Base-by-base conservation (phyloP, 2,797 vertebrate genomes). In the Nyctalus aviator region DNA sequence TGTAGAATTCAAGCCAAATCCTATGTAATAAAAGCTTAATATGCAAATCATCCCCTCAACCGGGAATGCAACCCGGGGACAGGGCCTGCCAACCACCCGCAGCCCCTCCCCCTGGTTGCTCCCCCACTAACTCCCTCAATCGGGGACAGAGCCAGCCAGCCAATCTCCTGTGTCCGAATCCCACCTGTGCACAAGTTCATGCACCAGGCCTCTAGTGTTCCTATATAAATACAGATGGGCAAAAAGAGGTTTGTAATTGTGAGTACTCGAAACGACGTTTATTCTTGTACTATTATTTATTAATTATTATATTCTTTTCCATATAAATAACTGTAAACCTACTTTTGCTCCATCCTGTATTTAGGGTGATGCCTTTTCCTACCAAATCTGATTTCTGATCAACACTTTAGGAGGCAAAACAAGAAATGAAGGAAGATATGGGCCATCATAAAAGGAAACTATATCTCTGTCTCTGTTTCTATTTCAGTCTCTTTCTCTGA, bases 1-100 rank as follows among this genome's bases (percentile, higher is more conserved):
- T n/a, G 66, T 62, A 94, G 55, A 62, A 35, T 84, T 93, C 84
- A 95, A 90, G 50, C 32, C 71, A 68, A 84, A 87, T 62, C 6
- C 5, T 30, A 30, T 62, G 14, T 62, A 62, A 62, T 62, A 62
- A 62, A 62, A 62, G 27, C 57, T 12, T 62, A 62, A 27, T 62
- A 27, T 62, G 25, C 57, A 62, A 30, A 62, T 62, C 27, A 27
- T 30, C 57, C 27, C 5, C 25, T 62, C 2, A 12, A 30, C 27
- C 1, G 23, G 57, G 57, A 62, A 27, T 62, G 27, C 57, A 13
- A 30, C 57, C 4, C 0, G 12, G 12, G 12, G 12, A 30, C 25
- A 6, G 57, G 57, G 25, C 57, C 13, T 11, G 12, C 5, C 57
- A 62, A 62, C 25, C 27, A 62, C 57, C 25, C 5, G 2, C 27